phyloP scores from a whole-genome alignment of 2,113 vertebrate species.

The Otolemur garnettii region DNA sequence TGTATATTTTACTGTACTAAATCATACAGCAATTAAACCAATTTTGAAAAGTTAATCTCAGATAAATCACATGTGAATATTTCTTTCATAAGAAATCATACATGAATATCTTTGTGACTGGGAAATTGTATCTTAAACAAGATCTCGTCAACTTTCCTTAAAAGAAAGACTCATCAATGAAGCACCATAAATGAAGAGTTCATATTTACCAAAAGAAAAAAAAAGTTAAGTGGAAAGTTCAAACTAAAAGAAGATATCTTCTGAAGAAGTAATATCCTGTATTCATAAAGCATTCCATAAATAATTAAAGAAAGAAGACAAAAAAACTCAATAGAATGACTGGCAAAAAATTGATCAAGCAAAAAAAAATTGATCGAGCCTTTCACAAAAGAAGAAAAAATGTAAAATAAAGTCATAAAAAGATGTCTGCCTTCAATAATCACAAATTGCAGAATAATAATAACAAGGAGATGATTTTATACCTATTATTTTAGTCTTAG shows the following conservation, averaged over 20 bases:
- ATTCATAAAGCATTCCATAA: background rate
- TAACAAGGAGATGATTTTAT: background rate
- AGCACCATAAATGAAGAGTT: constrained; percentile 9
- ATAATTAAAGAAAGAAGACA: background rate
- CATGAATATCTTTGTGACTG: background rate
- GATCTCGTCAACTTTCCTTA: background rate
- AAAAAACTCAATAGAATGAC: background rate
- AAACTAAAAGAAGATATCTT: background rate
- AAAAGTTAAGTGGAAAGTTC: background rate
- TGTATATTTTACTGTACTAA: background rate
- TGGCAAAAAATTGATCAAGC: background rate
- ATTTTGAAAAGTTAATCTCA: background rate
- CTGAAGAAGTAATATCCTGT: background rate
- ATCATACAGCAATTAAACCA: background rate
- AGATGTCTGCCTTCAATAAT: background rate
- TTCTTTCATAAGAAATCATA: background rate
- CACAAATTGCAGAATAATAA: background rate
- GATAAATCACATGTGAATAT: background rate
- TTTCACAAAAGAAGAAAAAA: constrained; percentile 8
- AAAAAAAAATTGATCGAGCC: background rate
- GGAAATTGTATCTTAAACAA: background rate
- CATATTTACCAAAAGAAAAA: background rate
- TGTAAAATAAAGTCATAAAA: background rate
- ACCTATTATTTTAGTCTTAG: background rate
- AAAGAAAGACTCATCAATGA: background rate